A percentile compares a stretch with the other conserved stretches of the same genome.
Conservation (phyloP, 2,888 invertebrate genomes). For the Himalopsyche kuldschensis region DNA sequence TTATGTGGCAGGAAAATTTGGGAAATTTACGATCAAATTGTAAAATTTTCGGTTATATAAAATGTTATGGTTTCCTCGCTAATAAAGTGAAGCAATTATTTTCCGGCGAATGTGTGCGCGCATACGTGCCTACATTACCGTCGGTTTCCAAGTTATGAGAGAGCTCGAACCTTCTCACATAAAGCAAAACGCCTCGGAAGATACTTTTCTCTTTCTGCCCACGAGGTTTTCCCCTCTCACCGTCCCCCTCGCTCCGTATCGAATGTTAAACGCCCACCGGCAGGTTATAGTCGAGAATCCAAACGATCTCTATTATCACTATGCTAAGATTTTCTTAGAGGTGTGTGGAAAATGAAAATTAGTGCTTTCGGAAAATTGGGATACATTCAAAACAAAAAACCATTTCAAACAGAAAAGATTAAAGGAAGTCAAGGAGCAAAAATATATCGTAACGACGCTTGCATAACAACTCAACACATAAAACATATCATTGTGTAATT, state of each 20-base stretch:
- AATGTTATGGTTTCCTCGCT: not conserved
- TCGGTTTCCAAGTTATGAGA: slow-evolving; percentile 8
- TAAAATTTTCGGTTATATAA: not conserved
- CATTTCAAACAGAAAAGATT: no score
- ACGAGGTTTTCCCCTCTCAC: slow-evolving; percentile 6
- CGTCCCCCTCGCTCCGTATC: slow-evolving; percentile 14
- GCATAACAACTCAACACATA: no score
- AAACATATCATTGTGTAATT: no score
- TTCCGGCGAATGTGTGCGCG: slow-evolving; percentile 31
- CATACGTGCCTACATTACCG: slow-evolving; percentile 32
- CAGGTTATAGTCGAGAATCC: not conserved
- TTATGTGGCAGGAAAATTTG: not conserved
- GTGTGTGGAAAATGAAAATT: not conserved
- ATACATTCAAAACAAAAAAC: no score
- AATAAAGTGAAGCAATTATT: slow-evolving; percentile 33
- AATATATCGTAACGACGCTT: no score
- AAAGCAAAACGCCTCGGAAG: slow-evolving; percentile 11
- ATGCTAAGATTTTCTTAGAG: not conserved
- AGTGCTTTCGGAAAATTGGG: no score
- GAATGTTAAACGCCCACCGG: slow-evolving; percentile 19
- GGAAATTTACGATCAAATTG: not conserved
- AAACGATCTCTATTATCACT: not conserved
- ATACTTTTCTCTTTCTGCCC: slow-evolving; percentile 24
- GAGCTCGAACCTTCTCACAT: slow-evolving; percentile 4
- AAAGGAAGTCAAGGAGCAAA: no score